A percentile compares a stretch with the other conserved stretches of the same genome.
Evolutionary conservation across 2,113 vertebrate species (phyloP).

Genomic region (Callospermophilus lateralis): DNA sequence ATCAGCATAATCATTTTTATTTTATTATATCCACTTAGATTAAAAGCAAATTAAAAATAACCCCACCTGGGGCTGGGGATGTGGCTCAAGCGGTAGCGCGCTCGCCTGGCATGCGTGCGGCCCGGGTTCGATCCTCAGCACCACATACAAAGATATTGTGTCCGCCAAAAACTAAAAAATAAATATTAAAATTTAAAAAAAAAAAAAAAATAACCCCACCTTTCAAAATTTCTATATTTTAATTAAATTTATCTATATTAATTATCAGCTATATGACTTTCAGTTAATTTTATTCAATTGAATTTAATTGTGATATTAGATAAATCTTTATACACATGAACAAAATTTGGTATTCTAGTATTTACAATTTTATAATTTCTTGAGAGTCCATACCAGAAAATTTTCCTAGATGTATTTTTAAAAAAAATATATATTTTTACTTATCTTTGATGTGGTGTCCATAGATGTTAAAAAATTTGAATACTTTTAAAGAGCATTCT

Average conservation of each 20-base stretch:
- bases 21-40: background rate
- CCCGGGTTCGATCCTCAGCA: too few species aligned
- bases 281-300: background rate
- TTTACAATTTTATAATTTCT: background rate
- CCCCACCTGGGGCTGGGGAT: too few species aligned
- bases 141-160: too few species aligned
- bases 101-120: too few species aligned
- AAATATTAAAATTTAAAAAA: too few species aligned
- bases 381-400: background rate
- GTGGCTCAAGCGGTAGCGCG: too few species aligned
- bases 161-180: too few species aligned
- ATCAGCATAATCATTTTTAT: background rate
- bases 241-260: background rate
- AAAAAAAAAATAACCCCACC: background rate
- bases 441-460: background rate
- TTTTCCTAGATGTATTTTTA: background rate
- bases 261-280: background rate
- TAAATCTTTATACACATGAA: background rate
- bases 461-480: conserved; percentile 63
- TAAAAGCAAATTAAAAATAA: background rate
- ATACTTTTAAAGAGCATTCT: background rate
- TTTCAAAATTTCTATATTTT: background rate
- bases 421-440: conserved; percentile 21
- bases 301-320: background rate
- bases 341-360: background rate